Base-by-base conservation (phyloP, 1,140 invertebrate genomes). In the Maconellicoccus hirsutus region DNA sequence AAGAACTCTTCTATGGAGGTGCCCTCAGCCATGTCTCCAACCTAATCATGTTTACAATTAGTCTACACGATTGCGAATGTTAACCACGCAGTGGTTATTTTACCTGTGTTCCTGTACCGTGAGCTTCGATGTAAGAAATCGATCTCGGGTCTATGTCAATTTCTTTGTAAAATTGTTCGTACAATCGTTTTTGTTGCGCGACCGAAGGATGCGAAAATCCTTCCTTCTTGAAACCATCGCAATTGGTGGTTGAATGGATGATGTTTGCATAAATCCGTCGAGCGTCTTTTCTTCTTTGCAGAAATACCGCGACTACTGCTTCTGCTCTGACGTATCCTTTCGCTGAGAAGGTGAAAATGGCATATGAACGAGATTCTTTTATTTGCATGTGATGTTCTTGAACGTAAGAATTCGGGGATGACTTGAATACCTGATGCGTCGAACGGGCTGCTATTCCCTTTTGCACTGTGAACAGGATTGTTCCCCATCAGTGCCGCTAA, bases 401-500 rank as follows among this genome's bases (percentile, higher is more conserved):
- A n/a, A n/a, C n/a, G n/a, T n/a, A n/a, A n/a, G n/a, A n/a, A n/a
- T n/a, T n/a, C n/a, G n/a, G n/a, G n/a, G n/a, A n/a, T n/a, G n/a
- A n/a, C n/a, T n/a, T n/a, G n/a, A n/a, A n/a, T 14, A 72, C 70
- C 70, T 8, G 22, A 22, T 69, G 87, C 86, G 79, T 98, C 95
- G 78, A 98, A 98, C 29, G 88, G 87, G 77, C 93, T 93, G 79
- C 93, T 97, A 59, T 81, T 84, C 3, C 96, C 95, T 73, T 96
- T 91, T 0, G 81, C 76, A 0, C 92, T 90, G 8, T 98, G 79
- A 75, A 98, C 94, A 61, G 92, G 92, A 8, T 83, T 75, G 42
- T 81, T 78, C 23, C 78, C 78, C 69, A 95, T 95, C 78, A 95
- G 92, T 10, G 95, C 79, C 1, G 92, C 88, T 0, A 94, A 93